Conservation (phyloP, 2,888 invertebrate species). For the Sesia bembeciformis region DNA sequence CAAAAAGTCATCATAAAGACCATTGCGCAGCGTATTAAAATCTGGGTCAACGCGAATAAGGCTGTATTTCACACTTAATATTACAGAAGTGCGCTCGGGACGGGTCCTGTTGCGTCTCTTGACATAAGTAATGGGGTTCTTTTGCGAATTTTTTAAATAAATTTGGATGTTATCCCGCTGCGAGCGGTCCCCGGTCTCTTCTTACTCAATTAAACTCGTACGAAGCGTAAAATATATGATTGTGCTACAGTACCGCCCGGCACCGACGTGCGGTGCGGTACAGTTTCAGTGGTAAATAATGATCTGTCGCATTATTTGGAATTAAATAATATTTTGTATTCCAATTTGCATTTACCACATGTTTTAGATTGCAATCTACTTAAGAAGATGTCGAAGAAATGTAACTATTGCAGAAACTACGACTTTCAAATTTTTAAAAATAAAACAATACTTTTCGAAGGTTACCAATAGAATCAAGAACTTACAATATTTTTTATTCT, state of each 20-base stretch:
- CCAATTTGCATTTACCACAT: slow-evolving; percentile 35
- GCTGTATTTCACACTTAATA: slow-evolving; percentile 69
- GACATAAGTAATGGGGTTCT: slow-evolving; percentile 65
- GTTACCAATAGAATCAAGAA: too few species aligned
- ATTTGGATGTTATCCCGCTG: slow-evolving; percentile 68
- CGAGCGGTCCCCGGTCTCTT: slow-evolving; percentile 47
- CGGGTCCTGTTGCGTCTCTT: slow-evolving; percentile 46
- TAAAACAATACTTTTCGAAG: too few species aligned
- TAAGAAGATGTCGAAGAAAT: too few species aligned
- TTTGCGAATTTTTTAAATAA: slow-evolving; percentile 59
- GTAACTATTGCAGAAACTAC: too few species aligned
- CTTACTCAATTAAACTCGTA: slow-evolving; percentile 68
- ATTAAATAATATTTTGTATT: slow-evolving; percentile 61
- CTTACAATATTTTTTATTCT: too few species aligned
- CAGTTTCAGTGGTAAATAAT: slow-evolving; percentile 54
- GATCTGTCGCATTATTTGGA: slow-evolving; percentile 59
- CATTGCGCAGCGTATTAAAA: slow-evolving; percentile 50
- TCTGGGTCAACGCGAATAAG: slow-evolving; percentile 64
- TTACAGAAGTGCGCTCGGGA: slow-evolving; percentile 37
- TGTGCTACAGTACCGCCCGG: slow-evolving; percentile 59
- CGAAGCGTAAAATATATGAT: slow-evolving; percentile 68
- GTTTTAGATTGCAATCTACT: too few species aligned
- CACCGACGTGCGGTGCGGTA: slow-evolving; percentile 29
- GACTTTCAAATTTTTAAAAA: too few species aligned
- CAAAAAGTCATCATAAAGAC: slow-evolving; percentile 72